A percentile compares a stretch with the other conserved stretches of the same genome.
Evolutionary conservation across 2,888 invertebrate genomes (phyloP).

Genomic region (Platycnemis pennipes): DNA sequence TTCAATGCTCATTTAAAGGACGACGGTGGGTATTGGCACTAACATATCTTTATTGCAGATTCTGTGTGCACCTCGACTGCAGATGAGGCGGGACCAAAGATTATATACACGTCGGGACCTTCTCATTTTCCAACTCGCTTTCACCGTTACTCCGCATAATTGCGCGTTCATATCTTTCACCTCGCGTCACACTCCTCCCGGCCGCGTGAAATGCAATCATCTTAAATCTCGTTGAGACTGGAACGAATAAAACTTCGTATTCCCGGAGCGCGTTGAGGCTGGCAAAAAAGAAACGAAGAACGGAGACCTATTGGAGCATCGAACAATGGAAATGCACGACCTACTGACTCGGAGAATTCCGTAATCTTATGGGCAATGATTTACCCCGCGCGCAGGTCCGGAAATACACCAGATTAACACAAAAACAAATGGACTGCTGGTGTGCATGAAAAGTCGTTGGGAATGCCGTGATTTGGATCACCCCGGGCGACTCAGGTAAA

Average conservation of each 20-base stretch:
- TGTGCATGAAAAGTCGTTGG: not conserved
- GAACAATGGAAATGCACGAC: conserved; percentile 10
- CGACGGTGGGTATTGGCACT: too few species aligned
- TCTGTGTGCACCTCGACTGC: not conserved
- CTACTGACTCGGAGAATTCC: not conserved
- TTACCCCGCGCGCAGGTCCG: not conserved
- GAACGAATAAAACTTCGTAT: not conserved
- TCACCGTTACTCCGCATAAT: not conserved
- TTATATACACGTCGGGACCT: not conserved
- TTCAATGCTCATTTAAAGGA: too few species aligned
- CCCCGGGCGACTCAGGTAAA: too few species aligned
- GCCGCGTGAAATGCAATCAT: not conserved
- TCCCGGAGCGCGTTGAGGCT: not conserved
- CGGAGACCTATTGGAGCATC: not conserved
- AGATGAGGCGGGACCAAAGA: too few species aligned
- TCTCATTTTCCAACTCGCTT: not conserved
- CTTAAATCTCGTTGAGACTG: not conserved
- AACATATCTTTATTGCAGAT: not conserved
- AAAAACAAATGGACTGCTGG: not conserved
- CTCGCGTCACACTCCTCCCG: not conserved
- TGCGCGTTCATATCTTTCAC: not conserved
- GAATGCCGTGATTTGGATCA: too few species aligned
- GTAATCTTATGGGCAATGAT: not conserved
- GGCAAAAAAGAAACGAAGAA: not conserved
- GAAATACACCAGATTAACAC: not conserved